Conservation (phyloP, 2,797 vertebrate species). For the Xiphophorus birchmanni region DNA sequence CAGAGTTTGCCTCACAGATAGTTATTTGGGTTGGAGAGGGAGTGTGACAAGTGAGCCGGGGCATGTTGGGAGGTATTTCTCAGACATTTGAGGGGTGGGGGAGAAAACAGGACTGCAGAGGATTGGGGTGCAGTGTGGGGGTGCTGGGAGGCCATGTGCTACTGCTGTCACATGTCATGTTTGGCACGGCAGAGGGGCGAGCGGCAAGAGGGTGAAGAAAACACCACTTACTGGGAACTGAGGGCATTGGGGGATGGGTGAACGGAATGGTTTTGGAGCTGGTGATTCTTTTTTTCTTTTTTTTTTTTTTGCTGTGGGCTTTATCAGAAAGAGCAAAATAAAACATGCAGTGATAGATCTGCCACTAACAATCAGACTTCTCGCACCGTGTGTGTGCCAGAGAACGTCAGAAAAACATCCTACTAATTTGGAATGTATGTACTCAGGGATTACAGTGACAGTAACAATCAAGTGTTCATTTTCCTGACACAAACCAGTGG, state of each 20-base stretch:
- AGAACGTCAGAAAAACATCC: constrained; percentile 13
- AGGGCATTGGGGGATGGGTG: constrained; percentile 60
- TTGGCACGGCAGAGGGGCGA: constrained; percentile 63
- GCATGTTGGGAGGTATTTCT: constrained; percentile 58
- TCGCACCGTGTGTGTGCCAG: constrained; percentile 16
- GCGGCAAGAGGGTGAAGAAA: constrained; percentile 69
- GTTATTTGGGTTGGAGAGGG: constrained; percentile 47
- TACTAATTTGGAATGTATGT: not conserved
- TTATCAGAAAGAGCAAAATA: constrained; percentile 67
- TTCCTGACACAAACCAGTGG: too few species aligned
- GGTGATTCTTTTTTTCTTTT: constrained; percentile 6
- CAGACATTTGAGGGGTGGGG: constrained; percentile 29
- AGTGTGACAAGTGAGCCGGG: constrained; percentile 59
- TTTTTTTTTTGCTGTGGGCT: constrained; percentile 59
- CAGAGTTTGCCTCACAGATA: constrained; percentile 37
- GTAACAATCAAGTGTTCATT: not conserved
- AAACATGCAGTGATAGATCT: constrained; percentile 71
- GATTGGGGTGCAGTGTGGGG: constrained; percentile 25
- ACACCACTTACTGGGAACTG: constrained; percentile 76
- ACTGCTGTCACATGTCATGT: constrained; percentile 76
- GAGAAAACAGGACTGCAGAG: constrained; percentile 33
- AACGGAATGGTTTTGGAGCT: constrained; percentile 52
- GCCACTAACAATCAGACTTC: constrained; percentile 74
- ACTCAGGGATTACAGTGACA: not conserved
- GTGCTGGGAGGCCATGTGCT: constrained; percentile 69